Evolutionary conservation across 2,888 invertebrate genomes (phyloP).

Genomic region (Brachynemurus nebulosus): DNA sequence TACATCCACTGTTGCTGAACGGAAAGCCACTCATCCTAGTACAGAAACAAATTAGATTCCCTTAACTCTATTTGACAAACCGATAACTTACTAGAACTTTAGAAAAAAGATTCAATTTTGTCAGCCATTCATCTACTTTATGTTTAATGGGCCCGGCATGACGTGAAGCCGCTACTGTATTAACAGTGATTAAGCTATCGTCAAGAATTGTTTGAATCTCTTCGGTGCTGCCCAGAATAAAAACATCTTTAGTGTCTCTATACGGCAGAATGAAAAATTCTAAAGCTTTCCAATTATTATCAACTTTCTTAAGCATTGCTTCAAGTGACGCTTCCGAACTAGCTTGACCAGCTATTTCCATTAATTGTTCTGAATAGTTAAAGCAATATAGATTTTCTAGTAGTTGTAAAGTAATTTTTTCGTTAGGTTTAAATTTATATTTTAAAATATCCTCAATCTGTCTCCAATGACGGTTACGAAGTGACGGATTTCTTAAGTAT

Average conservation of each 20-base stretch:
- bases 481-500: conserved; percentile 63
- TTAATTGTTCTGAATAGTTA: conserved; percentile 54
- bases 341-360: conserved; percentile 78
- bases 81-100: conserved; percentile 53
- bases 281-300: conserved; percentile 67
- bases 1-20: conserved; percentile 93
- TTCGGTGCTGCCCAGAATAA: conserved; percentile 69
- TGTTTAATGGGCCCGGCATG: conserved; percentile 73
- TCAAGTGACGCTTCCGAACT: conserved; percentile 79
- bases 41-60: neutral
- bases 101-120: conserved; percentile 61
- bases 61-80: neutral
- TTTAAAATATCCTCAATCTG: conserved; percentile 58
- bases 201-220: conserved; percentile 71
- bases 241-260: conserved; percentile 73
- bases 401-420: conserved; percentile 46
- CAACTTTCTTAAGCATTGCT: conserved; percentile 65
- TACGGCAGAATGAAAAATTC: conserved; percentile 66
- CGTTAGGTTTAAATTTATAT: conserved; percentile 59
- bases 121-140: conserved; percentile 71
- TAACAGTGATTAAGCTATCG: conserved; percentile 74
- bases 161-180: conserved; percentile 75
- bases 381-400: conserved; percentile 65
- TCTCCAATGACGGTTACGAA: conserved; percentile 73
- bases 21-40: conserved; percentile 73